Base-by-base conservation (phyloP, 2,797 vertebrate genomes). In the Podarcis siculus region DNA sequence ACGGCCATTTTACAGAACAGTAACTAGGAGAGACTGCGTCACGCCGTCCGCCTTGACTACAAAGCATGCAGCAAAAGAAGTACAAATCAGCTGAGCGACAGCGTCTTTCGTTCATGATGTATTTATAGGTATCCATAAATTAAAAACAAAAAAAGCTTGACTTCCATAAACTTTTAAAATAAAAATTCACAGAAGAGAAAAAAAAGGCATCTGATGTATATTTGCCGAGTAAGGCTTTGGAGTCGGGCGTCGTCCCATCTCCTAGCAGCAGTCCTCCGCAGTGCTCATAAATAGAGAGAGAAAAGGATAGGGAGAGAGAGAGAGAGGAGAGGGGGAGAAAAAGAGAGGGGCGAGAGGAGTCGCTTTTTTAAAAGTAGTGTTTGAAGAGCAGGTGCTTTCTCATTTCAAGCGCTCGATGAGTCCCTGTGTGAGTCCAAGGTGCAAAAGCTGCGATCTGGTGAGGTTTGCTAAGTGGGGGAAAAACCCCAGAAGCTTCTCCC, bases 341-440 rank as follows among this genome's bases (percentile, higher is more conserved):
- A 79, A 71, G n/a, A 80, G 8, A 7, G n/a, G 84, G 90, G n/a
- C 5, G 19, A 23, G 39, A 4, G 13, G 58, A 75, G 55, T 15
- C 19, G 17, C 39, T 55, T 25, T 66, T 78, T 30, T 78, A 49
- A 79, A 80, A 66, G 85, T 89, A 80, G 49, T 32, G 66, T 45
- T 32, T 72, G 3, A 25, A n/a, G 10, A 27, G 69, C 17, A 17
- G 42, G 58, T 49, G 39, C 83, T 8, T 81, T 81, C 89, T 97
- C 97, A 99, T 97, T 99, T 99, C 95, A 99, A 97, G 78, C 99
- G 97, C 94, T 99, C 98, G 17, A 99, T 97, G 32, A 99, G 98
- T 97, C 98, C 98, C 97, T 99, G 98, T 37, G 98, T 99, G 93
- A 99, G 98, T 96, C 99, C 99, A 32, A 99, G 97, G 97, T 99